These are phyloP conservation scores for Sycobia sp. DNA, from an alignment of 1,140 invertebrate genomes.

Conservation along the genomic window DNA sequence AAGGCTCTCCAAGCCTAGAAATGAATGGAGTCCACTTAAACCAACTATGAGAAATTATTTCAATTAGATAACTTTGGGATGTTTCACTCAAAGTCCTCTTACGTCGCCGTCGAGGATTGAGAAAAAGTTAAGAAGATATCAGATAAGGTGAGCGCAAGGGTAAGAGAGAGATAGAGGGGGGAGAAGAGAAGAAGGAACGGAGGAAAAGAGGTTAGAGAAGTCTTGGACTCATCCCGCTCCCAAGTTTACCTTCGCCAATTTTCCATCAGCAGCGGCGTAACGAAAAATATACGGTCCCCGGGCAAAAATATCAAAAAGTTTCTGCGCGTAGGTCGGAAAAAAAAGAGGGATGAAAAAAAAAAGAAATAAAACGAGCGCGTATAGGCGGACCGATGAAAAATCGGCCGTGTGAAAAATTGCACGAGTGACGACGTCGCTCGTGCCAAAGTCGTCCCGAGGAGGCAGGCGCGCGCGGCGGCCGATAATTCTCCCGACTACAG, in stretches of 20 bases:
- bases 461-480: too few relatives aligned
- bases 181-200: too few relatives aligned
- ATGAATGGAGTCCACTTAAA: too few relatives aligned
- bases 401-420: neutral
- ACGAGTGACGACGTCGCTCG: too few relatives aligned
- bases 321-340: neutral
- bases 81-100: constrained; percentile 6
- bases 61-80: constrained; percentile 11
- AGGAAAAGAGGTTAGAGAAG: neutral
- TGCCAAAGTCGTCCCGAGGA: too few relatives aligned
- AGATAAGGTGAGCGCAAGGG: too few relatives aligned
- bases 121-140: neutral
- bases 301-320: constrained; percentile 11
- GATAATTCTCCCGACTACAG: too few relatives aligned
- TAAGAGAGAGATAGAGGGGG: too few relatives aligned
- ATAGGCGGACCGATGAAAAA: neutral
- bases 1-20: too few relatives aligned
- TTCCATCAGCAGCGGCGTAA: neutral
- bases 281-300: neutral
- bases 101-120: neutral
- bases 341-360: constrained; percentile 19
- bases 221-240: neutral
- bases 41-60: constrained; percentile 1
- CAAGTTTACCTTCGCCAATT: constrained; percentile 5
- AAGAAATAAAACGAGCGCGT: constrained; percentile 7